A percentile compares a stretch with the other conserved stretches of the same genome.
Evolutionary conservation across 2,113 vertebrate genomes (phyloP).

Genomic region (Etia nguti): DNA sequence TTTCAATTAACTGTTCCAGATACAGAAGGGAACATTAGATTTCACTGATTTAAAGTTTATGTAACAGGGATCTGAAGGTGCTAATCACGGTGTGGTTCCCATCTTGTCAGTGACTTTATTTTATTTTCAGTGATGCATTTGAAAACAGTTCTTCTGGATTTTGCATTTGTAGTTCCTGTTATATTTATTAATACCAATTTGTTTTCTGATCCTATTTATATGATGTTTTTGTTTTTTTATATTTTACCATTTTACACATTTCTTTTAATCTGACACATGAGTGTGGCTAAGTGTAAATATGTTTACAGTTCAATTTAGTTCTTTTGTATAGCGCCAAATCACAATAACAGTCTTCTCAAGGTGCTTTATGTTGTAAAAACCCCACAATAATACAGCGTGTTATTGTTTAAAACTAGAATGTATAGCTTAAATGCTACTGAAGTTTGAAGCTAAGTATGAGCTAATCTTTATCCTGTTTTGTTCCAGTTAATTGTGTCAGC

Average conservation of each 20-base stretch:
- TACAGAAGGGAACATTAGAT: background rate
- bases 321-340: background rate
- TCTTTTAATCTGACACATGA: background rate
- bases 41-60: background rate
- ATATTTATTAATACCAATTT: background rate
- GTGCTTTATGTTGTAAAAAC: background rate
- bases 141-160: background rate
- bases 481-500: background rate
- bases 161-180: background rate
- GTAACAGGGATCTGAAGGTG: background rate
- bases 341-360: background rate
- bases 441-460: background rate
- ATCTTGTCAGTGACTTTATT: background rate
- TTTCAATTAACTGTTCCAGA: conserved; percentile 24
- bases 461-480: background rate
- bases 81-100: background rate
- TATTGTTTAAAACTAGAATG: background rate
- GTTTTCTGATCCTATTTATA: background rate
- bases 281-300: background rate
- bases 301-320: background rate
- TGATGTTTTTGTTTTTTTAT: background rate
- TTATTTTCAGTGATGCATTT: background rate
- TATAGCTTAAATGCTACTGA: background rate
- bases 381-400: background rate
- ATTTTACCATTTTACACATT: background rate